Conservation (phyloP, 2,888 invertebrate genomes). For the Sinotaia quadrata region DNA sequence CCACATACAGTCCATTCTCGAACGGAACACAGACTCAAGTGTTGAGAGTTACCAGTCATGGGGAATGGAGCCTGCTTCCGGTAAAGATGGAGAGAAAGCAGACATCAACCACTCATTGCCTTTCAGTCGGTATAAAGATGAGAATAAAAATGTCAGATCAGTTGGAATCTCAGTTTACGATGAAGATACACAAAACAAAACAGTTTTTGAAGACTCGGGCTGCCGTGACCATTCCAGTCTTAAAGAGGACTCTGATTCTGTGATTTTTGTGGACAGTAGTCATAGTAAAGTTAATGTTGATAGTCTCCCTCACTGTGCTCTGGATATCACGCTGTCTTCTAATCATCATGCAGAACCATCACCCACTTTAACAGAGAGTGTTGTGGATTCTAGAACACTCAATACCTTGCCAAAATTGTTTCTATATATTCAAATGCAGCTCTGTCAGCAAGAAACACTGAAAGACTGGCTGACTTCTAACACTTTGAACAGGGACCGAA, state of each 20-base stretch:
- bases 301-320: background rate
- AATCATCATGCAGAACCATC: background rate
- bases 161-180: constrained; percentile 29
- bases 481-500: constrained; percentile 60
- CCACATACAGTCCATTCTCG: constrained; percentile 16
- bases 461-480: constrained; percentile 85
- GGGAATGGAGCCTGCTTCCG: background rate
- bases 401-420: constrained; percentile 75
- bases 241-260: constrained; percentile 12
- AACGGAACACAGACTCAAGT: constrained; percentile 30
- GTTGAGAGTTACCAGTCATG: background rate
- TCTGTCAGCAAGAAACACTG: constrained; percentile 89
- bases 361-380: background rate
- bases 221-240: constrained; percentile 24
- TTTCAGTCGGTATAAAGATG: background rate
- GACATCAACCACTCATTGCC: background rate
- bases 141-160: background rate
- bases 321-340: background rate
- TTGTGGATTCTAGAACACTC: background rate
- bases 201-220: constrained; percentile 74
- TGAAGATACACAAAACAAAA: constrained; percentile 74
- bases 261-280: constrained; percentile 37
- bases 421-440: constrained; percentile 97
- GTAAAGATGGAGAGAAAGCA: background rate
- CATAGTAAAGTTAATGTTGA: constrained; percentile 38